phyloP scores from a whole-genome alignment of 2,113 vertebrate genomes.

The Marcusenius ussheri region DNA sequence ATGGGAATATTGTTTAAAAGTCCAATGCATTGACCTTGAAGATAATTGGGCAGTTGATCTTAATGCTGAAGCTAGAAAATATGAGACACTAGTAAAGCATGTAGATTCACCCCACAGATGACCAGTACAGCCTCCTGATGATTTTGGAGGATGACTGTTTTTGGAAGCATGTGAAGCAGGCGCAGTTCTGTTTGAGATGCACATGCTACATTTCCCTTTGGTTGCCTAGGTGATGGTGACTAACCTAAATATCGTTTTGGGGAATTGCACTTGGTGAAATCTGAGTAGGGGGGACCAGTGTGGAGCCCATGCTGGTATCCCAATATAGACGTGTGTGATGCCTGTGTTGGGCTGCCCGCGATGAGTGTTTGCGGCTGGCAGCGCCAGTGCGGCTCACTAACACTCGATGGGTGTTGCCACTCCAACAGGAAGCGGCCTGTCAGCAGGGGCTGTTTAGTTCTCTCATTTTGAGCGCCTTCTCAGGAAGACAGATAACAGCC shows the following conservation, averaged over 20 bases:
- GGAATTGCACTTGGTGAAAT: background rate
- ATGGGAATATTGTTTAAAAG: background rate
- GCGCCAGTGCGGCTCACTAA: background rate
- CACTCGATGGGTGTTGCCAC: constrained; percentile 1
- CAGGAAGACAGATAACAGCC: constrained; percentile 4
- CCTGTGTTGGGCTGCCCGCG: background rate
- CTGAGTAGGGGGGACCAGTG: background rate
- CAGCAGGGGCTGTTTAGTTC: background rate
- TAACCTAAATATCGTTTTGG: background rate
- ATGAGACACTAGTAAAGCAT: background rate
- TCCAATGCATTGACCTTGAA: background rate
- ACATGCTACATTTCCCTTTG: background rate
- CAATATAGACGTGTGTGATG: background rate
- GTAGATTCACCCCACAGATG: background rate
- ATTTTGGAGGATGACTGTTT: background rate
- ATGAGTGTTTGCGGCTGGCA: background rate
- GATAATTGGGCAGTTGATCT: background rate
- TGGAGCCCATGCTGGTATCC: background rate
- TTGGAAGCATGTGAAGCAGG: background rate
- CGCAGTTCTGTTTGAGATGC: background rate
- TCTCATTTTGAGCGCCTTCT: background rate
- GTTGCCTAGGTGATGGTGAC: background rate
- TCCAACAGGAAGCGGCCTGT: constrained; percentile 13
- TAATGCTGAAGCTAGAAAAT: background rate
- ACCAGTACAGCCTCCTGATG: background rate